Evolutionary conservation across 2,113 vertebrate genomes (phyloP), one percentile per base, ranked within the genome.

Genomic region (Sylvilagus bachmani): DNA sequence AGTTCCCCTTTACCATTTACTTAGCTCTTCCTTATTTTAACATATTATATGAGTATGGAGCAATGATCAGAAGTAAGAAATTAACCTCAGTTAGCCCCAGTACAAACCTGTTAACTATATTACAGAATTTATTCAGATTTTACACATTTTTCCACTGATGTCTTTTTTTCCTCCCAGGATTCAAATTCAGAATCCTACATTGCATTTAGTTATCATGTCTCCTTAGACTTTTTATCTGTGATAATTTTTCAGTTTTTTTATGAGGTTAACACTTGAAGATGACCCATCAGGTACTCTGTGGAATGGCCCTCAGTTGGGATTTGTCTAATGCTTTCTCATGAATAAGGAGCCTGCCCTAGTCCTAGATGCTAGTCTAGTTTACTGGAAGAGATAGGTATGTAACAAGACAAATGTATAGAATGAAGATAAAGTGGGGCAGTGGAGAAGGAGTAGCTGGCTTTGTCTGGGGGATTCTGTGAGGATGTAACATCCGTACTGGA

Each of bases 301-400:
- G 25, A 85, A 62, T 77, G 38, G 3, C 70, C 12, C 22, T 70
- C n/a, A 81, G 1, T 95, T 86, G 74, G 67, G 14, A 24, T 84
- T 66, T 90, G 14, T 67, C 70, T 85, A 29, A 58, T 82, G 8
- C 74, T 77, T 64, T 82, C 70, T 77, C 13, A 78, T 83, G 53
- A 73, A 49, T 73, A 95, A 90, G 66, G 31, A 86, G 75, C 27
- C 12, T 17, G 22, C 29, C 22, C 58, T 83, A 49, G 29, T 70
- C 86, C 79, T 95, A 92, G 33, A 69, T 79, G 38, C 75, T 80
- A 53, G n/a, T 80, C 66, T 89, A 89, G 53, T 84, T 14, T 92
- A 33, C 21, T 81, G 69, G 82, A 85, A 92, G 77, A 87, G 71
- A 55, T 16, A 84, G 51, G 70, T 25, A 33, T 22, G 12, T 69